Conservation (phyloP, 1,140 invertebrate species). For the Episyrphus balteatus region DNA sequence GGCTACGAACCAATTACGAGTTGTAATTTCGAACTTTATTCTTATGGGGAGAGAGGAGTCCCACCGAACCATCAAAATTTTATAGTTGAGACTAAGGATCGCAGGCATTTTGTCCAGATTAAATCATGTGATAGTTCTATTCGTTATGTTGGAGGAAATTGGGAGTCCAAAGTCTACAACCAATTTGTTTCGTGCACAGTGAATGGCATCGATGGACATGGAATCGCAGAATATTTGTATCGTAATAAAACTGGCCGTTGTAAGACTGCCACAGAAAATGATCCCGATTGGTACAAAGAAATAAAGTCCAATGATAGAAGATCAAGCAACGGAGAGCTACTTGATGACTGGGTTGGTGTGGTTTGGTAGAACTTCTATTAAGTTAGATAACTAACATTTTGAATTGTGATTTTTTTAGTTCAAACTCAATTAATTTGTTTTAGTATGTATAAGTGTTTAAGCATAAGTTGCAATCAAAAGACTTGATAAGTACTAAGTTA, state of each 20-base stretch:
- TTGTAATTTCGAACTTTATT: conserved; percentile 29
- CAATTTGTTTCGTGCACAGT: conserved; percentile 30
- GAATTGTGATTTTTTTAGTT: too few relatives aligned
- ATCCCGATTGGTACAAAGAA: conserved; percentile 24
- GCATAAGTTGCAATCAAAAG: too few relatives aligned
- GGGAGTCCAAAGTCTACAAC: conserved; percentile 32
- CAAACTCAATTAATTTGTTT: too few relatives aligned
- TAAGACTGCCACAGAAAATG: conserved; percentile 10
- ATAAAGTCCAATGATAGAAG: too few relatives aligned
- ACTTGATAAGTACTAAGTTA: too few relatives aligned
- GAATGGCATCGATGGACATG: conserved; percentile 24
- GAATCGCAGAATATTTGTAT: conserved; percentile 29
- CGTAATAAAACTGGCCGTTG: conserved; percentile 20
- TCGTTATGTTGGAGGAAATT: conserved; percentile 26
- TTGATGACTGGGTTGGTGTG: too few relatives aligned
- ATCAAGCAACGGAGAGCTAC: too few relatives aligned
- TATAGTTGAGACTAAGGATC: conserved; percentile 18
- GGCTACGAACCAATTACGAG: conserved; percentile 22
- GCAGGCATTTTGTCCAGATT: conserved; percentile 25
- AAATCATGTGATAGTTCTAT: conserved; percentile 16
- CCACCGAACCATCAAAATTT: conserved; percentile 31
- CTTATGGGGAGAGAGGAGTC: conserved; percentile 27
- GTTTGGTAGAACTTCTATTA: too few relatives aligned
- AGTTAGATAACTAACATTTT: too few relatives aligned
- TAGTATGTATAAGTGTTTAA: too few relatives aligned